Base-by-base conservation (phyloP, 2,888 invertebrate genomes). In the Parnassius apollo region DNA sequence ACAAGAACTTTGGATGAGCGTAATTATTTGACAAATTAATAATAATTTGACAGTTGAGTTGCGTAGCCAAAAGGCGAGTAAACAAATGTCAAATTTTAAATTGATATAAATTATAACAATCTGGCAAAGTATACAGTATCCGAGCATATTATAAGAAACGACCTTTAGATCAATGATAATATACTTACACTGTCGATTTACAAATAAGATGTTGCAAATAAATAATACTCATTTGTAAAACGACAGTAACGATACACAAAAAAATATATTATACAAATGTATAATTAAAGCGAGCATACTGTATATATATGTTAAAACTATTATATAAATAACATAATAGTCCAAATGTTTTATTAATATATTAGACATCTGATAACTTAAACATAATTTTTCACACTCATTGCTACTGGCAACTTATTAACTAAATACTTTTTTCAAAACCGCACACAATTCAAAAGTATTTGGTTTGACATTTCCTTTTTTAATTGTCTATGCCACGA, bases 291-390 rank as follows among this genome's bases (percentile, higher is more conserved):
- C 49, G 49, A 49, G 11, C 49, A 49, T 18, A 13, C 18, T 13
- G 49, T 8, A 49, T 13, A 56, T 42, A 53, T 13, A 50, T 22
- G 13, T 9, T 50, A 49, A 50, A 42, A 56, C 25, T 22, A n/a
- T 51, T 42, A 50, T 50, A 50, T 58, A 54, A 49, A 46, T 18
- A 54, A 60, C n/a, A 42, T 45, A 53, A 53, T 9, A 54, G 13
- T 51, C 54, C 49, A 49, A 49, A 49, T 49, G 49, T 52, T 48
- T 18, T 56, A 35, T 59, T 50, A 63, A 63, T 63, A 63, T 63
- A 63, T 63, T 63, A 63, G 59, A 59, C 55, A 63, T 63, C 55
- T 63, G 55, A 42, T 62, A 55, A 59, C 54, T 50, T 59, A 59
- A 55, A 50, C 18, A 62, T 56, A 63, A 56, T 63, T 57, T 54